Percentiles rank a stretch among this genome's conserved stretches.
Evolutionary conservation across 2,797 vertebrate species (phyloP).

Genomic region (Hemibagrus guttatus): DNA sequence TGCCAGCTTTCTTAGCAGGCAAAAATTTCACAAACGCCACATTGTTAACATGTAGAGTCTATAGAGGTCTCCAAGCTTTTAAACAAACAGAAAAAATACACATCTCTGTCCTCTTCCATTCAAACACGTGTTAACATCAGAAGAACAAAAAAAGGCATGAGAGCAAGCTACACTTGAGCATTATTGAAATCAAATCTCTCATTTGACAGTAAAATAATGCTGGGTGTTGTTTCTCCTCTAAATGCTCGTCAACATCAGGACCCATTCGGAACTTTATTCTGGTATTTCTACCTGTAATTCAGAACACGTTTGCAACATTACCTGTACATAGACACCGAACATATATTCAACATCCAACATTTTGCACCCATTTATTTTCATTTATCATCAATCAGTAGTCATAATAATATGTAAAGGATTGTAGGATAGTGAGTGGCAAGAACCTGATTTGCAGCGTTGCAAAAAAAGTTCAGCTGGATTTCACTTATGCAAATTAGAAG

Average conservation of each 20-base stretch:
- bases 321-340: background rate
- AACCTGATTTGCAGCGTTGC: background rate
- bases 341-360: background rate
- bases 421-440: background rate
- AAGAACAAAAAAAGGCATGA: background rate
- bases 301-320: background rate
- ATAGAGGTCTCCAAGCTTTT: background rate
- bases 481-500: background rate
- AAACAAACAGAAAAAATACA: background rate
- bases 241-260: background rate
- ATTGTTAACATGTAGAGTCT: background rate
- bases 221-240: background rate
- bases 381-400: background rate
- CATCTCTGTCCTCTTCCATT: background rate
- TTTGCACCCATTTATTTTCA: background rate
- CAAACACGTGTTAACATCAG: background rate
- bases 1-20: background rate
- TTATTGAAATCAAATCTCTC: background rate
- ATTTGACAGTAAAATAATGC: background rate
- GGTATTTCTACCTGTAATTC: background rate
- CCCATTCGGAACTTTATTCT: background rate
- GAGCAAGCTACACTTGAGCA: background rate
- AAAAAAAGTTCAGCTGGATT: background rate
- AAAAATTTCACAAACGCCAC: background rate
- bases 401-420: background rate